Conservation (phyloP, 2,113 vertebrate genomes). For the Petromus typicus region DNA sequence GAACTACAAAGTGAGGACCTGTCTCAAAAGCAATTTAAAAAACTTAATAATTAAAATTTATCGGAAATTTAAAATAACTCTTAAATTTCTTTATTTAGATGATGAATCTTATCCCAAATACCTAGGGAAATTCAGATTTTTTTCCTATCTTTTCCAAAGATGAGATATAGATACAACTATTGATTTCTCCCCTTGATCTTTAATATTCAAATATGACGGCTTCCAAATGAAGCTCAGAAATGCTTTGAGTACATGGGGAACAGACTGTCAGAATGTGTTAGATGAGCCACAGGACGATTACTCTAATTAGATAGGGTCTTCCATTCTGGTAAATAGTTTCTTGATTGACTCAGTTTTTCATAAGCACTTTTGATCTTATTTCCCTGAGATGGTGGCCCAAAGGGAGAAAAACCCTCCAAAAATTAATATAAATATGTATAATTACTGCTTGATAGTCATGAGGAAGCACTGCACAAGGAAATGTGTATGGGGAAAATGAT, state of each 20-base stretch:
- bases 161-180: not conserved
- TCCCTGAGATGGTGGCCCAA: conserved; percentile 14
- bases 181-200: conserved; percentile 25
- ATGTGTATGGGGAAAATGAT: not conserved
- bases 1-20: too few relatives aligned
- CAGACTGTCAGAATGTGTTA: conserved; percentile 49
- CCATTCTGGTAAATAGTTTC: conserved; percentile 46
- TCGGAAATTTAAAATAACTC: not conserved
- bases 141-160: not conserved
- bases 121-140: not conserved
- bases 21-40: too few relatives aligned
- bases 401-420: not conserved
- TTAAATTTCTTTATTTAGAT: conserved; percentile 4
- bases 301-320: conserved; percentile 62
- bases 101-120: not conserved
- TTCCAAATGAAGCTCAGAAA: conserved; percentile 25
- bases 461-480: not conserved
- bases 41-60: too few relatives aligned
- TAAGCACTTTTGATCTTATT: conserved; percentile 67
- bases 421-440: conserved; percentile 56
- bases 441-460: conserved; percentile 53
- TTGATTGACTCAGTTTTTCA: conserved; percentile 32
- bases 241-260: not conserved
- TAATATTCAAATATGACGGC: conserved; percentile 40
- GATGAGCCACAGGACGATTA: not conserved